Percentiles rank a stretch among this genome's conserved stretches.
phyloP scores from a whole-genome alignment of 2,888 invertebrate genomes.

The Hirtodrosophila duncani region DNA sequence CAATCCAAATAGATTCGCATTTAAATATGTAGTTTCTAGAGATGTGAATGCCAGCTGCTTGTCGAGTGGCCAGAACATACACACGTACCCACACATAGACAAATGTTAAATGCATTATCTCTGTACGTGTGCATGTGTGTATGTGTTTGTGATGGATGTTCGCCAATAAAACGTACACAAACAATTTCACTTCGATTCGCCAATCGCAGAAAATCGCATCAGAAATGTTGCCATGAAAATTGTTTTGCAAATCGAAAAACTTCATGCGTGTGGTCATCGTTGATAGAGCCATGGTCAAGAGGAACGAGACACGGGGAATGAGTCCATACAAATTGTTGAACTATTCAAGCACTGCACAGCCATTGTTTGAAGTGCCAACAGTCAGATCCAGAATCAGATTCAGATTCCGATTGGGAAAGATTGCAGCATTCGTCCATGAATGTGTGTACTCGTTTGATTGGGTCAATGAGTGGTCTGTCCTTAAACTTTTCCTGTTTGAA shows the following conservation, averaged over 20 bases:
- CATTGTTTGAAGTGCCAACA: slow-evolving; percentile 41
- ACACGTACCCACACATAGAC: slow-evolving; percentile 17
- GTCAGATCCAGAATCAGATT: slow-evolving; percentile 6
- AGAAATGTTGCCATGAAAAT: slow-evolving; percentile 34
- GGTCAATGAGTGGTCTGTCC: slow-evolving; percentile 10
- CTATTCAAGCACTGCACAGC: slow-evolving; percentile 47
- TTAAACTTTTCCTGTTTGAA: slow-evolving; percentile 39
- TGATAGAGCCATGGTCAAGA: too few relatives aligned
- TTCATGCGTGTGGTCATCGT: slow-evolving; percentile 6
- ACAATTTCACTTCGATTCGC: slow-evolving; percentile 52
- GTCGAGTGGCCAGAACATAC: slow-evolving; percentile 29
- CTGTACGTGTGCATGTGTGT: slow-evolving; percentile 8
- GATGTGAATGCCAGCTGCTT: slow-evolving; percentile 31
- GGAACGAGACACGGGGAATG: not conserved
- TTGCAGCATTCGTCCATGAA: not conserved
- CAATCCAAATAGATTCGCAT: slow-evolving; percentile 52
- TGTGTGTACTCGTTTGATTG: too few relatives aligned
- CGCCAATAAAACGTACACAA: slow-evolving; percentile 43
- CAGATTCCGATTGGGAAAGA: not conserved
- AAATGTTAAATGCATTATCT: slow-evolving; percentile 55
- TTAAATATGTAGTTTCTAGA: slow-evolving; percentile 58
- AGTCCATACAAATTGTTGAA: slow-evolving; percentile 45
- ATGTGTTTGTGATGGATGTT: slow-evolving; percentile 43
- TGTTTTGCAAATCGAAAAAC: slow-evolving; percentile 58
- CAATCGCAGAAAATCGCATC: slow-evolving; percentile 21